Percentiles rank a stretch among this genome's conserved stretches.
phyloP scores from a whole-genome alignment of 1,140 invertebrate species.

The Mesaphorura yosii region DNA sequence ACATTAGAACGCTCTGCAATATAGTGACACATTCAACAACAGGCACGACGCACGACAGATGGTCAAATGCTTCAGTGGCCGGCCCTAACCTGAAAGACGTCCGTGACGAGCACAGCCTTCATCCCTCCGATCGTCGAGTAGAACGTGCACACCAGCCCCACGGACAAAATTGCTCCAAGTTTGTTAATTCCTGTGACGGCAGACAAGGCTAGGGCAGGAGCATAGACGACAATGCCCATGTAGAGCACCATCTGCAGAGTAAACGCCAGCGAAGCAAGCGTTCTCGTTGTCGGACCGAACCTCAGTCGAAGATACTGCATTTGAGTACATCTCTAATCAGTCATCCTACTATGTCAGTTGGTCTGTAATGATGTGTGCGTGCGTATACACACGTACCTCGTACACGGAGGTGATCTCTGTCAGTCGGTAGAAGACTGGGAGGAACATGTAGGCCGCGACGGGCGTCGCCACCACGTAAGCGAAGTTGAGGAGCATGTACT shows the following conservation, averaged over 20 bases:
- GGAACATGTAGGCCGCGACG: constrained; percentile 62
- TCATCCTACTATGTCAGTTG: too few species aligned
- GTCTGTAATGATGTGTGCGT: too few species aligned
- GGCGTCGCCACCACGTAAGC: constrained; percentile 71
- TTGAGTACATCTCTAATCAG: too few species aligned
- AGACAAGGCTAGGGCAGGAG: constrained; percentile 76
- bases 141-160: constrained; percentile 70
- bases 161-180: constrained; percentile 59
- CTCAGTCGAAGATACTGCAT: constrained; percentile 64
- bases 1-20: constrained; percentile 58
- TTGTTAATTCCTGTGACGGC: constrained; percentile 67
- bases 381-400: constrained; percentile 53
- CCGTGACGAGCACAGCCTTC: constrained; percentile 77
- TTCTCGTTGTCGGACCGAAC: constrained; percentile 55
- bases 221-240: constrained; percentile 84
- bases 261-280: constrained; percentile 63
- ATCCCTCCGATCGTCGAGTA: constrained; percentile 78
- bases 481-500: constrained; percentile 71
- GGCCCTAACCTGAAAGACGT: constrained; percentile 54
- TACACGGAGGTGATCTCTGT: constrained; percentile 75
- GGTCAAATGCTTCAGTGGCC: not conserved
- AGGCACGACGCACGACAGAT: not conserved
- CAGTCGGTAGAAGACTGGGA: constrained; percentile 79
- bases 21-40: not conserved
- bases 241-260: constrained; percentile 74